phyloP scores from a whole-genome alignment of 2,888 invertebrate genomes.

The Yponomeuta cagnagella region DNA sequence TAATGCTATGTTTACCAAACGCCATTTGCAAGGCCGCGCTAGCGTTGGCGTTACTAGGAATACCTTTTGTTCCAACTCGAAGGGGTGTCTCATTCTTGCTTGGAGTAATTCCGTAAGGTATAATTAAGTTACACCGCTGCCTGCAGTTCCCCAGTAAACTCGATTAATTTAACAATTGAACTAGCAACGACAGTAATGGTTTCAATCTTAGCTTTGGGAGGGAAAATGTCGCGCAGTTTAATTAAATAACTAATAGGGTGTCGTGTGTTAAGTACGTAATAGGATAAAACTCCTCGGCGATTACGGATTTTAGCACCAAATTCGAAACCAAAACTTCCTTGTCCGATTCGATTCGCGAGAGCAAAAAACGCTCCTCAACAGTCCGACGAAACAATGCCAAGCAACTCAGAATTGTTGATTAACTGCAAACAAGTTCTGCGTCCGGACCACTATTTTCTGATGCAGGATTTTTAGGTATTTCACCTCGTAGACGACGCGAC shows the following conservation, averaged over 20 bases:
- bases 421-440: conserved; percentile 5
- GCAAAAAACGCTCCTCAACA: not conserved
- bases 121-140: not conserved
- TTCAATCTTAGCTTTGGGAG: not conserved
- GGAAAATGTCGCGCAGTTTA: not conserved
- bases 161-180: not conserved
- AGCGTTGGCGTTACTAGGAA: not conserved
- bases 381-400: not conserved
- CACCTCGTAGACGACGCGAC: not conserved
- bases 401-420: conserved; percentile 3
- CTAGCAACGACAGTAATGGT: not conserved
- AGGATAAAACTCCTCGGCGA: not conserved
- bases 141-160: not conserved
- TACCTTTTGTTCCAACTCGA: not conserved
- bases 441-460: conserved; percentile 2
- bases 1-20: not conserved
- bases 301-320: not conserved
- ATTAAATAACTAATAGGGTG: not conserved
- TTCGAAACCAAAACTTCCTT: not conserved
- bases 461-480: conserved; percentile 5
- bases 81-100: not conserved
- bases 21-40: not conserved
- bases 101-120: not conserved
- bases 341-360: not conserved
- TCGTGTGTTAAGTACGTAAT: not conserved